Base-by-base conservation (phyloP, 1,140 invertebrate species). In the Cataglyphis hispanica region DNA sequence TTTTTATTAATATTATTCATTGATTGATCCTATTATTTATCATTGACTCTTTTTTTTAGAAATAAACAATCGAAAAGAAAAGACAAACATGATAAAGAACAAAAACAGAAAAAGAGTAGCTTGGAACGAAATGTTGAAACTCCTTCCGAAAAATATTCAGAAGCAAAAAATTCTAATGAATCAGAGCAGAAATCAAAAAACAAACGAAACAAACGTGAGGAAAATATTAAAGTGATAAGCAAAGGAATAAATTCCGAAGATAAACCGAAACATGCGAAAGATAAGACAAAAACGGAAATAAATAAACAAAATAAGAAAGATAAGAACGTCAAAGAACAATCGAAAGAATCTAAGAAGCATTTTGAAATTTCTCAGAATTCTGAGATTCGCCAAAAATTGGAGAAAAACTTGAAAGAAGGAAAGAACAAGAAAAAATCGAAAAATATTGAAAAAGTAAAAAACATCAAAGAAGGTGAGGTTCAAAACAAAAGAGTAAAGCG, bases 141-240 rank as follows among this genome's bases (percentile, higher is more conserved):
- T 3, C 0, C 64, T 34, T 6, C 69, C 37, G 40, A 88, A 66
- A 74, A n/a, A 53, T 34, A 83, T 46, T 13, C 75, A 77, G 70
- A 89, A 56, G 7, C 3, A n/a, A 86, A 70, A 78, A 89, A 58
- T n/a, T 43, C 61, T 37, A 16, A 61, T 11, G 86, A 89, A 8
- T 16, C 75, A 1, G 60, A 81, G 10, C 25, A 69, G 11, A 67
- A 78, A n/a, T 78, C 19, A 22, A 85, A 69, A 1, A 81, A 86
- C 0, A 86, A 84, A 19, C 22, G 34, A 31, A n/a, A 13, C 6
- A 80, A 74, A 66, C 22, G 34, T 67, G 58, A 83, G 16, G 46
- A 85, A 43, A 56, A 50, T 25, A 25, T 25, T n/a, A 43, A 84
- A 22, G n/a, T 19, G 8, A n/a, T 27, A 40, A 83, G 72, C 13